These are phyloP conservation scores for Himalopsyche japonica DNA, from an alignment of 2,888 invertebrate genomes.

Conservation along the genomic window DNA sequence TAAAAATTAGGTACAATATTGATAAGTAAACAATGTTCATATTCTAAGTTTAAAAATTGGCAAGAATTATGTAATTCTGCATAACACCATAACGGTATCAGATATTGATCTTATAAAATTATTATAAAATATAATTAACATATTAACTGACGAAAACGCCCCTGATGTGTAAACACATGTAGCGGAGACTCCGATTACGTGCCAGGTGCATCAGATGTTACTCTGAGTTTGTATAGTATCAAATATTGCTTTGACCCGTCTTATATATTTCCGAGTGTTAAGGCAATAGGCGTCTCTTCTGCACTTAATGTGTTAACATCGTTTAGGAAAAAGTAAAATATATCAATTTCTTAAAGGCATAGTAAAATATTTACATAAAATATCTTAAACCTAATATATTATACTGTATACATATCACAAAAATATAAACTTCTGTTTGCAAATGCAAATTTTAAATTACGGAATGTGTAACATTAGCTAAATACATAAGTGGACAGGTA, in stretches of 20 bases:
- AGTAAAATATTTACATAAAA: not conserved
- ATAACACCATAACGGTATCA: not conserved
- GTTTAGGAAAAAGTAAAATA: not conserved
- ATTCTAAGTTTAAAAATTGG: not conserved
- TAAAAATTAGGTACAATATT: not conserved
- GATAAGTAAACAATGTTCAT: not conserved
- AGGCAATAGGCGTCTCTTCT: too few species aligned
- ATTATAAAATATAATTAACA: not conserved
- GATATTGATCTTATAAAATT: not conserved
- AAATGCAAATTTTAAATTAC: not conserved
- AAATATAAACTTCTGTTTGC: not conserved
- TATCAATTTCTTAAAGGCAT: not conserved
- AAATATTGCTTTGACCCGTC: too few species aligned
- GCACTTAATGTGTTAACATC: too few species aligned
- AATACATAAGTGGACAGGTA: not conserved
- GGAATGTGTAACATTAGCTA: not conserved
- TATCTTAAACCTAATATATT: not conserved
- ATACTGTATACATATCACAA: not conserved
- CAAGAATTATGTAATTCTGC: not conserved
- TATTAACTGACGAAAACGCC: too few species aligned
- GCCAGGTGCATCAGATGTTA: too few species aligned
- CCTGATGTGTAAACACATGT: too few species aligned
- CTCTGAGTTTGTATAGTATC: too few species aligned
- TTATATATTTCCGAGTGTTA: too few species aligned
- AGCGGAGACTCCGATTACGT: too few species aligned